Evolutionary conservation across 2,113 vertebrate species (phyloP).

Genomic region (Oryctolagus cuniculus): DNA sequence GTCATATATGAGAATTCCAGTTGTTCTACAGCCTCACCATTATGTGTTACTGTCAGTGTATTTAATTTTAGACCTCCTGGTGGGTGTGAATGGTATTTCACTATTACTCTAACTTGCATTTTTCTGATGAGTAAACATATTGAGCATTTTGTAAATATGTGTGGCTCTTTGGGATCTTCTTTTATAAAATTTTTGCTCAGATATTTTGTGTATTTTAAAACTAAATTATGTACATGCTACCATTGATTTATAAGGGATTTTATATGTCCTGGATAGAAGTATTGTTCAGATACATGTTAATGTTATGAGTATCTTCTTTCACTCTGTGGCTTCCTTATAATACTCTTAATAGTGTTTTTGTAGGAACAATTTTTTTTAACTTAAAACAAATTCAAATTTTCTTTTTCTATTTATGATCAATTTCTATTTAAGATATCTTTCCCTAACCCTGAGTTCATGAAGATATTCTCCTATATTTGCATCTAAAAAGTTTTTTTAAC

Average conservation of each 20-base stretch:
- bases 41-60: not conserved
- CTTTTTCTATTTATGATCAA: not conserved
- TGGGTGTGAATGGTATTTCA: not conserved
- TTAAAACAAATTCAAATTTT: not conserved
- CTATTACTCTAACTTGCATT: not conserved
- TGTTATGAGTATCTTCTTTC: not conserved
- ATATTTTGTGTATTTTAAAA: not conserved
- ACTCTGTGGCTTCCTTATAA: not conserved
- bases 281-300: not conserved
- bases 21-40: not conserved
- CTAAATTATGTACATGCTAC: not conserved
- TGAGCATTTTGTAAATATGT: not conserved
- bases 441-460: not conserved
- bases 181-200: not conserved
- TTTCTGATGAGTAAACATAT: constrained; percentile 12
- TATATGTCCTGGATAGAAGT: not conserved
- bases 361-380: not conserved
- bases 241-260: not conserved
- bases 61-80: not conserved
- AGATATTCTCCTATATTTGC: not conserved
- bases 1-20: not conserved
- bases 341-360: not conserved
- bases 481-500: not conserved
- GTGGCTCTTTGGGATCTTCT: not conserved
- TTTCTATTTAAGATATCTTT: not conserved